Evolutionary conservation across 1,140 invertebrate species (phyloP), one percentile per base, ranked within the genome.

Genomic region (Anthonomus grandis): DNA sequence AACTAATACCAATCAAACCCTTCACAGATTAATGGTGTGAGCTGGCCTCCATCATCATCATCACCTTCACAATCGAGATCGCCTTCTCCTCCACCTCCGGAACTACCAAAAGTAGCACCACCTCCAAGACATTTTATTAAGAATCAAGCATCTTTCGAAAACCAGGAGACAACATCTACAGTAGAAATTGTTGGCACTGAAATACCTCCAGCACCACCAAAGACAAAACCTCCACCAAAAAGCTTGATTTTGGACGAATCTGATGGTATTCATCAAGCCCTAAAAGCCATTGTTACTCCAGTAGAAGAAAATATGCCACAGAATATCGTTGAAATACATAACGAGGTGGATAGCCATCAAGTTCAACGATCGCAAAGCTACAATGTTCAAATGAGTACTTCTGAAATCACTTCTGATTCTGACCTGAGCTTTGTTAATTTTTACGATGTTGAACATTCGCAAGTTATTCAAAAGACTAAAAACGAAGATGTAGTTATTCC

Each of bases 341-440:
- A 13, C 5, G 25, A 47, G 8, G 10, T 25, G 21, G 19, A 27
- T n/a, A n/a, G n/a, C n/a, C n/a, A n/a, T n/a, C n/a, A n/a, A 27
- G 45, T 47, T 15, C 31, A 47, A 19, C 5, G 24, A 13, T 10
- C 12, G 24, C 13, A 13, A 4, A 50, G 25, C 22, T 50, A 31
- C n/a, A 5, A n/a, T 27, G 45, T 47, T 36, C n/a, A 47, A 36
- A 27, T 17, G 13, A 47, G 5, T 27, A 47, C 19, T 12, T 23
- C 41, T 10, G 57, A 63, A 54, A 42, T 66, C 9, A 69, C 69
- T 2, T 69, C 65, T 17, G 66, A 69, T 47, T 69, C 66, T 10
- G 69, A 70, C 52, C 38, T 63, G 41, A 70, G 67, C 48, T 63
- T 60, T 24, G 62, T 66, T 18, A 66, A 68, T 31, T 58, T 45